Base-by-base conservation (phyloP, 1,140 invertebrate species). In the Druon quercuslanigerum region DNA sequence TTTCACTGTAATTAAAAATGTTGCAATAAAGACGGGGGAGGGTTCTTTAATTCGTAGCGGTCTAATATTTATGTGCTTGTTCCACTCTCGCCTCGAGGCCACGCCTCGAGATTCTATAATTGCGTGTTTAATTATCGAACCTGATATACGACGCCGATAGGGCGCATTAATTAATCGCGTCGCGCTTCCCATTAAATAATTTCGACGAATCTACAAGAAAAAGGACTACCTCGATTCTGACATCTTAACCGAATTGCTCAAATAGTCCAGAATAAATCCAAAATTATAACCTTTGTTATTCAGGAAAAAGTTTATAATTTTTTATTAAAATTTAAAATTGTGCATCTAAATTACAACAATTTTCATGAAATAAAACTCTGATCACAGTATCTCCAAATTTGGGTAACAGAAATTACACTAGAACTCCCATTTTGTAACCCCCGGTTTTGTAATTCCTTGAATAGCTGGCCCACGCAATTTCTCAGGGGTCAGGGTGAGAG, bases 1-100 rank as follows among this genome's bases (percentile, higher is more conserved):
- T 88, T 86, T 88, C 83, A 83, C 82, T 76, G 85, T 88, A 88
- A 88, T 88, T 88, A 88, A 86, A 87, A 87, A 86, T 85, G 85
- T 86, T 86, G 83, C 83, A 83, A 79, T 82, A 81, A 83, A 83
- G 82, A 82, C 76, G 81, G 81, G 83, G 80, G 82, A 84, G 84
- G 83, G 81, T 80, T 81, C 76, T 83, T 85, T 83, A 85, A 86
- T 85, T 87, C 83, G 76, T 77, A 75, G 77, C 50, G 74, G 52
- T 79, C 79, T 78, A 82, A 81, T 85, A 83, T 84, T 84, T 82
- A 81, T 85, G 79, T 79, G 79, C 79, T 79, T 75, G 78, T 76
- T 83, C 70, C 79, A 72, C 78, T 81, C 74, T 84, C 83, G 76
- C 80, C 78, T 72, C 78, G 74, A 75, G 72, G 84, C 82, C 87